Evolutionary conservation across 2,113 vertebrate species (phyloP), one percentile per base, ranked within the genome.

Genomic region (Bostrychus sinensis): DNA sequence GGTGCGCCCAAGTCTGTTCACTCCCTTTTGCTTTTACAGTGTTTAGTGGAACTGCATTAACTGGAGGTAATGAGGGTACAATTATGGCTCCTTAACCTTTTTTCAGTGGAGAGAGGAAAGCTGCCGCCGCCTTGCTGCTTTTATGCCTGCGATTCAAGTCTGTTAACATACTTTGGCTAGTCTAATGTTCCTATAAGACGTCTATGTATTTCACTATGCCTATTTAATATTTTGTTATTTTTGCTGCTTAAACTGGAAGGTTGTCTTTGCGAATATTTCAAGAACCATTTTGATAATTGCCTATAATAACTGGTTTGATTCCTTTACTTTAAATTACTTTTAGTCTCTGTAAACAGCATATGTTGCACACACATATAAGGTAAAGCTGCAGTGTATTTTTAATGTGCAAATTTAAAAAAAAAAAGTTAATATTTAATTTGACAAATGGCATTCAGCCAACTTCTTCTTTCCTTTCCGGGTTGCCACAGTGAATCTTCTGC

Each of bases 261-360:
- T 14, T 10, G 63, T 38, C 79, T 73, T 63, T 58, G 57, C 82
- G 78, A 83, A 83, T 83, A 78, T 86, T 85, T 82, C 61, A 82
- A 45, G 60, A 73, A 23, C 20, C 68, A 76, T 85, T 75, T n/a
- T n/a, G n/a, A n/a, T n/a, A n/a, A n/a, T n/a, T n/a, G n/a, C n/a
- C n/a, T n/a, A n/a, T n/a, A n/a, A n/a, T n/a, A n/a, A n/a, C n/a
- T n/a, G n/a, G n/a, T n/a, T n/a, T n/a, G n/a, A n/a, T n/a, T n/a
- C n/a, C n/a, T n/a, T n/a, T n/a, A n/a, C n/a, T n/a, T n/a, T n/a
- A n/a, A n/a, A n/a, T n/a, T n/a, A n/a, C n/a, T n/a, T n/a, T n/a
- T n/a, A n/a, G n/a, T n/a, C n/a, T n/a, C n/a, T n/a, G n/a, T n/a
- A n/a, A n/a, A n/a, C n/a, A n/a, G n/a, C n/a, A n/a, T n/a, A n/a